Evolutionary conservation across 2,888 invertebrate genomes (phyloP), one percentile per base, ranked within the genome.

Genomic region (Cephus pulcher): DNA sequence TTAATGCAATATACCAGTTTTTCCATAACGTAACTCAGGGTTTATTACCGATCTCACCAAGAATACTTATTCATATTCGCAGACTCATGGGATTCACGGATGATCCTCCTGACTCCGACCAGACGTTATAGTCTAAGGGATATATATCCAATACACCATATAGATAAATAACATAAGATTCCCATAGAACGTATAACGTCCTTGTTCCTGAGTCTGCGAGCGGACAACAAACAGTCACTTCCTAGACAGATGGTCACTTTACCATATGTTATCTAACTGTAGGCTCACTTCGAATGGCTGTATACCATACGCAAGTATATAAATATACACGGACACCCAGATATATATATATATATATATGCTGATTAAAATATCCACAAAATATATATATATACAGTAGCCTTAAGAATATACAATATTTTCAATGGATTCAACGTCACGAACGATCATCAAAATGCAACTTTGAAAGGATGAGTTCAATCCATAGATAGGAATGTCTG

Each of bases 211-310:
- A 23, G 56, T 56, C 56, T 23, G 9, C 56, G 23, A 56, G 3
- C 23, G 56, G 23, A 56, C 56, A 56, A 56, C 56, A 56, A 71
- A 32, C 71, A 71, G 78, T 81, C 73, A 78, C 84, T 88, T 88
- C 86, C 86, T 84, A 87, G 88, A 85, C 87, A 87, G 86, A 87
- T 87, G 87, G 87, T 84, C 83, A 81, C 81, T 84, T 83, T 77
- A 82, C 86, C 88, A 88, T 85, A 88, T 87, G 87, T 85, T 85
- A 80, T 78, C 83, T 86, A 83, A 87, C 86, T 87, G 86, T 87
- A 86, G 85, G 78, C 82, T 78, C 76, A 75, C 80, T 80, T 82
- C 80, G 80, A 86, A 81, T 75, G 83, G 77, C 81, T 82, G 81
- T 85, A 76, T 56, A 23, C 56, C 23, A 23, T 56, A 56, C 2